A percentile compares a stretch with the other conserved stretches of the same genome.
These are phyloP conservation scores for Mythimna lalbum DNA, from an alignment of 2,888 invertebrate species.

Conservation along the genomic window DNA sequence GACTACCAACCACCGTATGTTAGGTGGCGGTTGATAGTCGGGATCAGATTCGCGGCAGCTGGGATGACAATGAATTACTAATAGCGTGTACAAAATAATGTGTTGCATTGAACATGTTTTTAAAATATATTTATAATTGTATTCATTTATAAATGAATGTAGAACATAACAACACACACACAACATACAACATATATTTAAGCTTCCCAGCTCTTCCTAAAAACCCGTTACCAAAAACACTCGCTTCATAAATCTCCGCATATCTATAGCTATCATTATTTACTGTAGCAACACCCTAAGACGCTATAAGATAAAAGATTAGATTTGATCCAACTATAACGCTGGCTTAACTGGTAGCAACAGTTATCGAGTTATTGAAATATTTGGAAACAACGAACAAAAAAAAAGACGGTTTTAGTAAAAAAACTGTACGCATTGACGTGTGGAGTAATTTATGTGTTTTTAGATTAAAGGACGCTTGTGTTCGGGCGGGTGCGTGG, in stretches of 20 bases:
- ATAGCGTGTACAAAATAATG: too few relatives aligned
- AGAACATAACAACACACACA: too few relatives aligned
- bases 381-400: constrained; percentile 53
- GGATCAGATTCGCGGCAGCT: too few relatives aligned
- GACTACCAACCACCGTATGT: too few relatives aligned
- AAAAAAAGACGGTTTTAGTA: constrained; percentile 49
- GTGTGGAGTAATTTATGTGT: constrained; percentile 57
- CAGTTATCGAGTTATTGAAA: constrained; percentile 67
- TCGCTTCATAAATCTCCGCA: neutral
- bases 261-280: constrained; percentile 16
- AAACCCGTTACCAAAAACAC: neutral
- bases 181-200: too few relatives aligned
- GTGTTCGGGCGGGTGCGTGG: constrained; percentile 35
- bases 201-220: too few relatives aligned
- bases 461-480: constrained; percentile 46
- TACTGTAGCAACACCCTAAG: constrained; percentile 48
- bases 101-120: too few relatives aligned
- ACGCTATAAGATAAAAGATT: constrained; percentile 65
- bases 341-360: constrained; percentile 58
- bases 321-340: constrained; percentile 63
- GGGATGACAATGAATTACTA: too few relatives aligned
- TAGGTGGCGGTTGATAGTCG: too few relatives aligned
- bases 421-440: constrained; percentile 63
- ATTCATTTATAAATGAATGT: too few relatives aligned
- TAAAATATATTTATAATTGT: too few relatives aligned